These are phyloP conservation scores for Pissodes strobi DNA, from an alignment of 1,140 invertebrate species.

Conservation along the genomic window DNA sequence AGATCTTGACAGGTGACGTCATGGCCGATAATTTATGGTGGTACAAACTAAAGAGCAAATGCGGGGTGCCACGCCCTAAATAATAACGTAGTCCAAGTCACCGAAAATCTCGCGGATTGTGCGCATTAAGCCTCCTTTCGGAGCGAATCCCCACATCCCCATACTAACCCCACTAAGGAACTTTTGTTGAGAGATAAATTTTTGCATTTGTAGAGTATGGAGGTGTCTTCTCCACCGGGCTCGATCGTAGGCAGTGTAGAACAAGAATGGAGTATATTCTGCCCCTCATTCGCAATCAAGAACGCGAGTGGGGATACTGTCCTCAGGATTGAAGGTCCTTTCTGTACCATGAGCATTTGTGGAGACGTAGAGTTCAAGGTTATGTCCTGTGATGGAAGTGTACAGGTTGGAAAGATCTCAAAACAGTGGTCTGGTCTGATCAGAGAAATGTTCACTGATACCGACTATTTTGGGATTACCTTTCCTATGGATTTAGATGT, in stretches of 20 bases:
- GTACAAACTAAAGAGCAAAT: no score
- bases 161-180: no score
- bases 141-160: no score
- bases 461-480: constrained; percentile 65
- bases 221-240: constrained; percentile 73
- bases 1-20: no score
- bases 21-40: no score
- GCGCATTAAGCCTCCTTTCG: no score
- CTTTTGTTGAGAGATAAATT: no score
- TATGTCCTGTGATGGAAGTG: constrained; percentile 58
- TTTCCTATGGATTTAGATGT: constrained; percentile 67
- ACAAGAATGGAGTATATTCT: constrained; percentile 84
- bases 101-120: no score
- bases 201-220: constrained; percentile 61
- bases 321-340: constrained; percentile 81
- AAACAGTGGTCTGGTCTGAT: constrained; percentile 65
- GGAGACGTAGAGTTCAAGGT: constrained; percentile 77
- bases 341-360: constrained; percentile 79
- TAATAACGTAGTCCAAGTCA: no score
- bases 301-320: constrained; percentile 77
- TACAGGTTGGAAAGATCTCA: constrained; percentile 62
- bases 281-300: constrained; percentile 78
- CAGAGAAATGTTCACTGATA: constrained; percentile 65
- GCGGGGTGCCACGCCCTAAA: no score
- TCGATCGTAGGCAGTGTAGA: constrained; percentile 76